Evolutionary conservation across 2,797 vertebrate species (phyloP).

Genomic region (Octomys mimax): DNA sequence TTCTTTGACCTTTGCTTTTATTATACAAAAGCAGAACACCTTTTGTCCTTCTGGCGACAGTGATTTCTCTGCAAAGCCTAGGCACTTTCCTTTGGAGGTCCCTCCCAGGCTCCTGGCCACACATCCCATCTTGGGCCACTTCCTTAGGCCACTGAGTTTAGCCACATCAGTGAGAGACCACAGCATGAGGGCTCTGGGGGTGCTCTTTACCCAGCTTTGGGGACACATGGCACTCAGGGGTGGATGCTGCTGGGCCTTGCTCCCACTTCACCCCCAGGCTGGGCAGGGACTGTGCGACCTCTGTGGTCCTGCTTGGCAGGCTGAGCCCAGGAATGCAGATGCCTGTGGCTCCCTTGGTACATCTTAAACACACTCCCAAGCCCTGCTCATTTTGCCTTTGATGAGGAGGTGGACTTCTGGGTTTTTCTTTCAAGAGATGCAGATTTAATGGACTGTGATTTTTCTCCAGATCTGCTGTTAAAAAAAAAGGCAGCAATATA

Average conservation of each 20-base stretch:
- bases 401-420: slow-evolving; percentile 78
- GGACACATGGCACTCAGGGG: neutral
- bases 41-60: neutral
- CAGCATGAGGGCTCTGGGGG: neutral
- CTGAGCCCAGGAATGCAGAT: neutral
- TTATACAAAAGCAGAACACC: neutral
- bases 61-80: neutral
- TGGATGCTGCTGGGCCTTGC: too few species aligned
- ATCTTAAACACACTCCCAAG: slow-evolving; percentile 58
- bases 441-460: slow-evolving; percentile 83
- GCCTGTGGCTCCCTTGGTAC: neutral
- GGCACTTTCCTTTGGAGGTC: neutral
- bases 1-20: neutral
- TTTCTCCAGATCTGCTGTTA: slow-evolving; percentile 79
- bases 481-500: slow-evolving; percentile 72
- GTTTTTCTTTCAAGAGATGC: slow-evolving; percentile 80
- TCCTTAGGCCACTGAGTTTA: neutral
- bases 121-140: neutral
- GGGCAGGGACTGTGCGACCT: rapidly evolving
- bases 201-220: neutral
- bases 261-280: rapidly evolving
- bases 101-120: neutral
- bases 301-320: rapidly evolving
- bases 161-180: neutral
- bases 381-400: slow-evolving; percentile 67